Base-by-base conservation (phyloP, 2,888 invertebrate genomes). In the Rhabditoides inermis region DNA sequence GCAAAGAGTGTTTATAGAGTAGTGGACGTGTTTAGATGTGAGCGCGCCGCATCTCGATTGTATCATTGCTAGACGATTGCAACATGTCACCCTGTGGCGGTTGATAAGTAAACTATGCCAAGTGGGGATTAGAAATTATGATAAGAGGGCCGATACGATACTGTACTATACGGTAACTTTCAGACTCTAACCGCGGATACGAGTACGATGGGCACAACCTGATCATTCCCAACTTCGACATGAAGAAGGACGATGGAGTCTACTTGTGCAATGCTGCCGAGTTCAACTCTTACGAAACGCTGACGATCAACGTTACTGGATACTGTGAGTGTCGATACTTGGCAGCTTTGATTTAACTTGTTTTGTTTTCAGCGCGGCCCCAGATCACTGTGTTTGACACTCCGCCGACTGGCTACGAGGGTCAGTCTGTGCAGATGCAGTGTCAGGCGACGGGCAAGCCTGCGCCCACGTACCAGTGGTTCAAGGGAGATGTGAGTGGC, bases 401-500 rank as follows among this genome's bases (percentile, higher is more conserved):
- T 26, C 69, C 69, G 25, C 47, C 26, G 22, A 56, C 49, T 30
- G 67, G 66, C 15, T 56, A 58, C 39, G 70, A 70, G 52, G 68
- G 67, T 41, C 62, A 63, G 10, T 54, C 61, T 23, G 59, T 61
- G 22, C 59, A 63, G 50, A 58, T 70, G 51, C 63, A 65, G 55
- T 70, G 70, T 45, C 62, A 61, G 35, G 69, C 69, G 7, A 55
- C 58, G 39, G 70, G 68, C 45, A 68, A 66, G 47, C 70, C 70
- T 44, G 61, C 56, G 45, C 70, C 70, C 12, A 49, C 58, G 28
- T 70, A 68, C 61, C 61, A 61, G 57, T 70, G 69, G 69, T 62
- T 60, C 55, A n/a, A n/a, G n/a, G n/a, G n/a, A n/a, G n/a, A n/a
- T n/a, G n/a, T n/a, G n/a, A n/a, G n/a, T n/a, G n/a, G n/a, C n/a